Evolutionary conservation across 2,888 invertebrate species (phyloP).

Genomic region (Trachelus stipa): DNA sequence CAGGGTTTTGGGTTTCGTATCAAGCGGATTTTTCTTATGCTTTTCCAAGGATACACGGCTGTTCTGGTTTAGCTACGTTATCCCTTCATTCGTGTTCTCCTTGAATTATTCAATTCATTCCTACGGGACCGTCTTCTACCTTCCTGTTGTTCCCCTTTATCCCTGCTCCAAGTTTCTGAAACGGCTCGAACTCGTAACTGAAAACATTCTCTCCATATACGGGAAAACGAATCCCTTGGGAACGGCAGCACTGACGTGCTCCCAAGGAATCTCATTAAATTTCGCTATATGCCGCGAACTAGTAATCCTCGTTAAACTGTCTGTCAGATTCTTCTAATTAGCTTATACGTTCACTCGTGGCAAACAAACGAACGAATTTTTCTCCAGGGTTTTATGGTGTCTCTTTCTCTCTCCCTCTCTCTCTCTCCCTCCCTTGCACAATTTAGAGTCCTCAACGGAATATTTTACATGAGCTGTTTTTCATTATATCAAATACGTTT

Average conservation of each 20-base stretch:
- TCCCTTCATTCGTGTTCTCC: slow-evolving; percentile 30
- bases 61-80: slow-evolving; percentile 38
- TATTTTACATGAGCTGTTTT: not conserved
- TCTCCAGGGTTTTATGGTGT: not conserved
- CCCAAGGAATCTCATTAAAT: not conserved
- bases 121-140: slow-evolving; percentile 12
- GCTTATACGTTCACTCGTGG: not conserved
- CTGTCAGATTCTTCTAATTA: not conserved
- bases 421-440: not conserved
- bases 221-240: slow-evolving; percentile 1
- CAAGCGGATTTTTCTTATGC: slow-evolving; percentile 7
- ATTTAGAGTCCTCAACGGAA: not conserved
- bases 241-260: not conserved
- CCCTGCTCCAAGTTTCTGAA: slow-evolving; percentile 25
- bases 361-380: slow-evolving; percentile 6
- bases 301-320: not conserved
- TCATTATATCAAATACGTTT: not conserved
- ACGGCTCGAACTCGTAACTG: slow-evolving; percentile 1
- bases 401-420: not conserved
- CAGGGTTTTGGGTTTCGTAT: not conserved
- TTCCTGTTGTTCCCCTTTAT: slow-evolving; percentile 20
- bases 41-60: slow-evolving; percentile 28
- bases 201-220: slow-evolving; percentile 9
- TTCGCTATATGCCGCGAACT: not conserved
- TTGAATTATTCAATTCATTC: slow-evolving; percentile 53